These are phyloP conservation scores for Podocnemis expansa DNA, from an alignment of 2,113 vertebrate genomes.

Conservation along the genomic window DNA sequence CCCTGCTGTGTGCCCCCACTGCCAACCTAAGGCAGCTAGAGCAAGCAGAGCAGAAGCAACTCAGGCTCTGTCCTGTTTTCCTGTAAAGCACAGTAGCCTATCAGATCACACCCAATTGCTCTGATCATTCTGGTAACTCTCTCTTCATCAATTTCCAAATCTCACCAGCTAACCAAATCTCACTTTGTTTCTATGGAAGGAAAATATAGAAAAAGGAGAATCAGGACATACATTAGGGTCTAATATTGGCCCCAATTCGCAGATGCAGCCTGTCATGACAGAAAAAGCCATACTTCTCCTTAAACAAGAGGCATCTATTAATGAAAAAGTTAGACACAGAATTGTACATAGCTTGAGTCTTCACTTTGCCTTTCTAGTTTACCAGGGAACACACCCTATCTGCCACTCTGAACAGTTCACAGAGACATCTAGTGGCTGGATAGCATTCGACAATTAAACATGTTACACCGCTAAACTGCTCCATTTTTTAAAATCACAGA, in stretches of 20 bases:
- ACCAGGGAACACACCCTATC: background rate
- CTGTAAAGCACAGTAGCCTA: background rate
- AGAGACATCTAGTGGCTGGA: constrained; percentile 67
- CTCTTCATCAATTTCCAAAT: background rate
- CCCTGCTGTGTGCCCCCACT: no score
- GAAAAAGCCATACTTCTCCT: background rate
- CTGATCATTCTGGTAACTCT: background rate
- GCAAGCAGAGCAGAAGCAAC: no score
- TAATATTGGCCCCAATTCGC: background rate
- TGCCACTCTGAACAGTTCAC: background rate
- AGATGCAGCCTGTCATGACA: background rate
- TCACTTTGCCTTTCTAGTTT: background rate
- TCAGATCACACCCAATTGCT: background rate
- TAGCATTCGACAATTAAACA: background rate
- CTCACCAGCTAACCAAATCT: background rate
- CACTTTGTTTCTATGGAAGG: background rate
- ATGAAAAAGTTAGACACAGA: rapidly evolving
- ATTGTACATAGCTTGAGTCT: background rate
- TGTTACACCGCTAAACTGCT: rapidly evolving
- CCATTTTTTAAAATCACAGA: background rate
- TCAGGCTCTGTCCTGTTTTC: no score
- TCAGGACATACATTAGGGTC: background rate
- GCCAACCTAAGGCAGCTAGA: no score
- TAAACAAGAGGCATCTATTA: background rate
- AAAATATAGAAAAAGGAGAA: background rate